These are phyloP conservation scores for Athetis lepigone DNA, from an alignment of 2,888 invertebrate genomes.

Conservation along the genomic window DNA sequence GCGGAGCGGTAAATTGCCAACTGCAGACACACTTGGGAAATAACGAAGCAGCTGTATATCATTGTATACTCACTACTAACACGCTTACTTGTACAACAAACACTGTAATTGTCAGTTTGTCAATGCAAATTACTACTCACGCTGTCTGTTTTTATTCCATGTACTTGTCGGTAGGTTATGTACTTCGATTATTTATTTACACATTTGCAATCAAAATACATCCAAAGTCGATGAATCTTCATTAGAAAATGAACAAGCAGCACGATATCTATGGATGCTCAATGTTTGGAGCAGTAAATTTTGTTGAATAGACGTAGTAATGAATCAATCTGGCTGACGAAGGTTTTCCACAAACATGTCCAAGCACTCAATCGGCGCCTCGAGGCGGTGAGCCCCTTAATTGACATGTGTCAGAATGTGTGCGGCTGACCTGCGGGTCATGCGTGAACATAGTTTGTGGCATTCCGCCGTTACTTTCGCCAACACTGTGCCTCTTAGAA, in stretches of 20 bases:
- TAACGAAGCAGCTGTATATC: constrained; percentile 83
- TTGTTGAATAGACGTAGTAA: constrained; percentile 79
- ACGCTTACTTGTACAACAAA: constrained; percentile 70
- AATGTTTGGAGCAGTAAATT: constrained; percentile 75
- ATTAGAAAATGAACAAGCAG: constrained; percentile 72
- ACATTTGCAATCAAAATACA: constrained; percentile 40
- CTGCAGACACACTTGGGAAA: constrained; percentile 83
- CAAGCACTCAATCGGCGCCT: constrained; percentile 87
- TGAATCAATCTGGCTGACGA: constrained; percentile 86
- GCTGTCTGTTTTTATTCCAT: constrained; percentile 56
- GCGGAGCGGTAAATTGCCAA: constrained; percentile 86
- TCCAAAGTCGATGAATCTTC: constrained; percentile 71
- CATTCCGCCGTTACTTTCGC: constrained; percentile 87
- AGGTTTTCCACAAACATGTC: constrained; percentile 89
- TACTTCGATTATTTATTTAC: constrained; percentile 52
- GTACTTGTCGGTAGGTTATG: constrained; percentile 47
- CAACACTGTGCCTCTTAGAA: constrained; percentile 70
- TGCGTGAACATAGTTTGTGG: constrained; percentile 86
- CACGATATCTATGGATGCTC: constrained; percentile 65
- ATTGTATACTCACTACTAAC: constrained; percentile 70
- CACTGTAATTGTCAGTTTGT: constrained; percentile 81
- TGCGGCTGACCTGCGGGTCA: constrained; percentile 87
- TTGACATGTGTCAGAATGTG: constrained; percentile 90
- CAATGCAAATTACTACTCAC: constrained; percentile 70
- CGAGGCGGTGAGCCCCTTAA: constrained; percentile 85